Percentiles rank a stretch among this genome's conserved stretches.
Evolutionary conservation across 2,113 vertebrate species (phyloP).

Genomic region (Illadopsis cleaveri): DNA sequence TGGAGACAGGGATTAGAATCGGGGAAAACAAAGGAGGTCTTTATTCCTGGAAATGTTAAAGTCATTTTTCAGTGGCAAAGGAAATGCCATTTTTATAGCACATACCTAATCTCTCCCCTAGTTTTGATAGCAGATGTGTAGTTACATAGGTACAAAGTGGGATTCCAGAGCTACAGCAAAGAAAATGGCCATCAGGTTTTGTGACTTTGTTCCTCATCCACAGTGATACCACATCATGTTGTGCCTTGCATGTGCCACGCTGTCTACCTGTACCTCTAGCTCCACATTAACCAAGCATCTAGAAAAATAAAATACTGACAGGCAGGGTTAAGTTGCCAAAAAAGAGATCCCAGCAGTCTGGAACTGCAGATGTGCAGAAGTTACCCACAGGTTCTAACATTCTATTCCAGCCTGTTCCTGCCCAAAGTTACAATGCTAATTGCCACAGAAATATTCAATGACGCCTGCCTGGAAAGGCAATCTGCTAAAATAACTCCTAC

Average conservation of each 20-base stretch:
- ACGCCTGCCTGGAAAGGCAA: not conserved
- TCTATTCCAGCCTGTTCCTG: not conserved
- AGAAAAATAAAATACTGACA: not conserved
- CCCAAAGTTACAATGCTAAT: not conserved
- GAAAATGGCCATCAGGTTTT: not conserved
- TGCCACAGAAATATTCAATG: not conserved
- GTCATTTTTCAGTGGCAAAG: conserved; percentile 64
- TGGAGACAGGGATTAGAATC: conserved; percentile 28
- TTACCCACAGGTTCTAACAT: not conserved
- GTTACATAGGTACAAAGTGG: not conserved
- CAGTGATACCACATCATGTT: fast-evolving
- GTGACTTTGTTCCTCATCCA: not conserved
- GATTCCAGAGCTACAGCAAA: conserved; percentile 8
- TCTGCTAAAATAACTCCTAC: not conserved
- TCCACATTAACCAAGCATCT: not conserved
- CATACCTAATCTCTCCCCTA: conserved; percentile 25
- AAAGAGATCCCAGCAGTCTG: not conserved
- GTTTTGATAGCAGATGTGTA: conserved; percentile 48
- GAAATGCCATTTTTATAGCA: conserved; percentile 63
- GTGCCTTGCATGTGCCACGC: not conserved
- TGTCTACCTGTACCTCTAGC: not conserved
- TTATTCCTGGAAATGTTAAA: conserved; percentile 65
- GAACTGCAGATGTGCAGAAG: not conserved
- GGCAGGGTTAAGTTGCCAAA: not conserved
- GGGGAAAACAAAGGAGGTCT: conserved; percentile 46